Percentiles rank a stretch among this genome's conserved stretches.
Evolutionary conservation across 2,888 invertebrate species (phyloP).

Genomic region (Theodoxus fluviatilis): DNA sequence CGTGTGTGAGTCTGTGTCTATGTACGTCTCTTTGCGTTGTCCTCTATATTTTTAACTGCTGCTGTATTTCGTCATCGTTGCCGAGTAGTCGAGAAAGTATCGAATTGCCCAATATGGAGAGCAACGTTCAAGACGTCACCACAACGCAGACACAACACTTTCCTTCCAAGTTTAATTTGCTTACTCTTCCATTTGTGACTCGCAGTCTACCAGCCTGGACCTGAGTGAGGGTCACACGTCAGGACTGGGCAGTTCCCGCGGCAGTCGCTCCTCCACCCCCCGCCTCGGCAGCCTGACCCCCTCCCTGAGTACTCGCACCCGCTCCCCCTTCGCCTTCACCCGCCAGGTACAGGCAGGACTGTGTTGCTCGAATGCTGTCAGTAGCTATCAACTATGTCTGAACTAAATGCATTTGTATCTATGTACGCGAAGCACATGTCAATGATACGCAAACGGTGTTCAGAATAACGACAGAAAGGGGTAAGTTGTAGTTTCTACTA

Average conservation of each 20-base stretch:
- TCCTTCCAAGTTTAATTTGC: too few relatives aligned
- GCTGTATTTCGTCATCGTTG: too few relatives aligned
- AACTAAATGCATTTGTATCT: neutral
- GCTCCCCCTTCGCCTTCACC: conserved; percentile 50
- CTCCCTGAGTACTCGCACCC: conserved; percentile 35
- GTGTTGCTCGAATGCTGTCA: neutral
- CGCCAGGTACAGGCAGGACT: conserved; percentile 39
- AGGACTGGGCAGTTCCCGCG: conserved; percentile 27
- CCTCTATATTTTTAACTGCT: neutral
- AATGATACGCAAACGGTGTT: too few relatives aligned
- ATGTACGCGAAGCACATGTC: too few relatives aligned
- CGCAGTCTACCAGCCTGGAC: conserved; percentile 29
- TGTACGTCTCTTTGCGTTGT: too few relatives aligned
- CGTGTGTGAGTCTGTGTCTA: neutral
- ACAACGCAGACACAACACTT: too few relatives aligned
- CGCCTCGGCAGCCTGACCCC: conserved; percentile 31
- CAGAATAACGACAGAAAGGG: too few relatives aligned
- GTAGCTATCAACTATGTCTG: neutral
- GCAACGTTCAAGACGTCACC: too few relatives aligned
- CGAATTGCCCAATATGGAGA: too few relatives aligned
- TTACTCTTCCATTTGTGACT: neutral
- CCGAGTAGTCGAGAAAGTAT: too few relatives aligned
- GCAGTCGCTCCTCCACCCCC: conserved; percentile 26
- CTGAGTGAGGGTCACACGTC: conserved; percentile 28
- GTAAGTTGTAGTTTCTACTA: too few relatives aligned